Conservation (phyloP, 2,888 invertebrate species). For the Sympetrum striolatum region DNA sequence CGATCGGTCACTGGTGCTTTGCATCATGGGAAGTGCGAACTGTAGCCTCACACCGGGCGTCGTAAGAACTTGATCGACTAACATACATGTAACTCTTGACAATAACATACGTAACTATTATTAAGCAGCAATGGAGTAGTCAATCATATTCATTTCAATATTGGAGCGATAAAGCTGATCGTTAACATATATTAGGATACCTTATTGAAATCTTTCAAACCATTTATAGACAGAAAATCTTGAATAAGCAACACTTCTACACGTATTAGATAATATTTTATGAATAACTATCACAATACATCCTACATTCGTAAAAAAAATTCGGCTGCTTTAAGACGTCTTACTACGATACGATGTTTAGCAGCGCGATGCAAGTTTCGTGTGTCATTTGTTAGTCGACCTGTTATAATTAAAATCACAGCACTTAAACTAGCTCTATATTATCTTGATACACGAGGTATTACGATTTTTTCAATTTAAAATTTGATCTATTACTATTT, state of each 20-base stretch:
- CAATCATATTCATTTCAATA: not conserved
- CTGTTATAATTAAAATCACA: not conserved
- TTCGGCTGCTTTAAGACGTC: not conserved
- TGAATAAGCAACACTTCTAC: not conserved
- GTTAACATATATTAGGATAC: not conserved
- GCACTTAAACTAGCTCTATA: not conserved
- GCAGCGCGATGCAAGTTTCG: conserved; percentile 18
- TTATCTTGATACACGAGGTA: not conserved
- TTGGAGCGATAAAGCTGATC: not conserved
- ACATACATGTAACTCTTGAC: conserved; percentile 14
- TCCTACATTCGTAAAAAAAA: not conserved
- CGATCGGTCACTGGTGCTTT: conserved; percentile 28
- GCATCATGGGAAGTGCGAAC: conserved; percentile 39
- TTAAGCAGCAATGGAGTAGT: not conserved
- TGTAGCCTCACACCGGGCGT: conserved; percentile 40
- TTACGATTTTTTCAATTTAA: no score
- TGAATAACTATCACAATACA: not conserved
- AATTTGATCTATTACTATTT: no score
- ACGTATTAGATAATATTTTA: not conserved
- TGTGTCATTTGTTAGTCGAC: conserved; percentile 32
- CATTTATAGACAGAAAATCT: not conserved
- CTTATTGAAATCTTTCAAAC: not conserved
- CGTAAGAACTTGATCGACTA: conserved; percentile 25
- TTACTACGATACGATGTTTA: conserved; percentile 23
- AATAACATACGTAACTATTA: not conserved